Base-by-base conservation (phyloP, 2,888 invertebrate species). In the Synergus umbraculus region DNA sequence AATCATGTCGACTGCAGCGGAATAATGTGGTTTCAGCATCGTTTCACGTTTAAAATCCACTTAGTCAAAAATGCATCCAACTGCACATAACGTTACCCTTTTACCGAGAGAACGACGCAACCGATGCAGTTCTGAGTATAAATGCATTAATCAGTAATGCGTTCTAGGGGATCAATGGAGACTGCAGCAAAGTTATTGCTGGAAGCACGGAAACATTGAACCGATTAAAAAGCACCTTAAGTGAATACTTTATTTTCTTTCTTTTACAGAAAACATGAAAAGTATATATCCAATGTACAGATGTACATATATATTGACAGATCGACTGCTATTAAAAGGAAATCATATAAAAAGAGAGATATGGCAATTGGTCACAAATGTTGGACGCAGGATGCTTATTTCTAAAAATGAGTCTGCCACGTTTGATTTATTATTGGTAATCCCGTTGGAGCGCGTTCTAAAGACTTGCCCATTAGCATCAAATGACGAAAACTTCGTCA, bases 1-100 rank as follows among this genome's bases (percentile, higher is more conserved):
- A 88, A 88, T 88, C 85, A 85, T 88, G 89, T 89, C 87, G 89
- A 90, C 88, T 90, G 91, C 91, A 89, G 90, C 88, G 90, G 88
- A 91, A 91, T 90, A 90, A 90, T 87, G 85, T 83, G 82, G 86
- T 90, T 90, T 84, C 82, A 83, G 78, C 84, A 86, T 87, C 87
- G 87, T 86, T 87, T 87, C 87, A 86, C 87, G 86, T 87, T 87
- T 85, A 85, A 90, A 91, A 92, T 91, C 88, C 88, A 89, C 85
- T 91, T 90, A 89, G 86, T 79, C 84, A 84, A 85, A 89, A 88
- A 88, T 89, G 90, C 90, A 88, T 87, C 83, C 86, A 83, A 86
- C 84, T 87, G 87, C 84, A 84, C 79, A 76, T 79, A 81, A 80
- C 66, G 9, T 78, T 78, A 12, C 64, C 78, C 76, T 67, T 73